phyloP scores from a whole-genome alignment of 1,140 invertebrate genomes.

The Tetragnatha versicolor region DNA sequence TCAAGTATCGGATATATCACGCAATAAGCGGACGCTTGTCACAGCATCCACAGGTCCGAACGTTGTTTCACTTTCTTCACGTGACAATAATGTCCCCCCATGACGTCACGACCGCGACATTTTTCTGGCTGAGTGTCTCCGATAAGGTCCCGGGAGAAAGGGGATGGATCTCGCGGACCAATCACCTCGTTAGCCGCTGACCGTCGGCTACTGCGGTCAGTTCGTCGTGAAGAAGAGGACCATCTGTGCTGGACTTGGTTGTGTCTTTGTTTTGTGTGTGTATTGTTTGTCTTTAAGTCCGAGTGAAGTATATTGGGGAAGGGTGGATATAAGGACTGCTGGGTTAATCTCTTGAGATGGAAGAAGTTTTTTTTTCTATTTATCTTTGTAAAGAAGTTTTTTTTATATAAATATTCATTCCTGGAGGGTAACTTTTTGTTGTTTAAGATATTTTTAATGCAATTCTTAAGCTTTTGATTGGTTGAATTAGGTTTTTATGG shows the following conservation, averaged over 20 bases:
- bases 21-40: constrained; percentile 68
- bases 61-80: constrained; percentile 73
- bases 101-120: constrained; percentile 8
- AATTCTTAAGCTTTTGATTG: too few species aligned
- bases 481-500: too few species aligned
- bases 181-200: constrained; percentile 33
- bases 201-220: not conserved
- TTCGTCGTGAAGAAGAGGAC: not conserved
- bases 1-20: not conserved
- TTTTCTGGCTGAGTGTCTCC: constrained; percentile 9
- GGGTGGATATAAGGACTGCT: too few species aligned
- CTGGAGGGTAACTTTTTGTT: too few species aligned
- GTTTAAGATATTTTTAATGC: too few species aligned
- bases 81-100: constrained; percentile 12
- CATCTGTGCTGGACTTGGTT: constrained; percentile 5
- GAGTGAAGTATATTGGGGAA: too few species aligned
- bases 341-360: too few species aligned
- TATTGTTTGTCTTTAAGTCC: not conserved
- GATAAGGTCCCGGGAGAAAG: constrained; percentile 23
- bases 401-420: too few species aligned
- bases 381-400: too few species aligned
- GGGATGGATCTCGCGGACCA: constrained; percentile 18
- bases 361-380: too few species aligned
- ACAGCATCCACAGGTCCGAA: too few species aligned
- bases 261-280: not conserved